Evolutionary conservation across 2,888 invertebrate genomes (phyloP), one percentile per base, ranked within the genome.

Genomic region (Eilema griseolum): DNA sequence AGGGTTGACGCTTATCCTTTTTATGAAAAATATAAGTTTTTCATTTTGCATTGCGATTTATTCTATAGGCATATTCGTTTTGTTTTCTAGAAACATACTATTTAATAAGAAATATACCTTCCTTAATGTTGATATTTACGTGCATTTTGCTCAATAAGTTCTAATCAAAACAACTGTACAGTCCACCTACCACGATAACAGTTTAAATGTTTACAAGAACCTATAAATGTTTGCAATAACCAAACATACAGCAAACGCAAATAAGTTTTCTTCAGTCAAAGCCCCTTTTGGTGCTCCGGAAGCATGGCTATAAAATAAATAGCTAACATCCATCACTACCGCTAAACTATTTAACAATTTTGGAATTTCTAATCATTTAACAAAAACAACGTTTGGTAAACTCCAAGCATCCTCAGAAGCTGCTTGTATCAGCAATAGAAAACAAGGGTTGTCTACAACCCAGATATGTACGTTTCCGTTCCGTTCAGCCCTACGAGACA

Each of bases 401-500:
- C 64, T 56, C n/a, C 8, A 67, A 33, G 31, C 26, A 69, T 69
- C 8, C 31, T 59, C 46, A 59, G 11, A 60, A 69, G 23, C 24
- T 33, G 61, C 61, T 65, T 56, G 61, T 56, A 62, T 66, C 46
- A 56, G 24, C 28, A 24, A 41, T 14, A n/a, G 57, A 65, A n/a
- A 33, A 60, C 60, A 66, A 28, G 56, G 37, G 41, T 46, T 68
- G 61, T 61, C 14, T 64, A 20, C 69, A 41, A 59, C 60, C 67
- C 60, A 56, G 76, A 33, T 52, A 41, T 46, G 33, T 28, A 41
- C 60, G 33, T 28, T 61, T 63, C 67, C 41, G 5, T 60, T 67
- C 28, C 41, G 72, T 71, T 56, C 82, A 76, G 41, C 82, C 78
- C 76, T 74, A 70, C n/a, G 28, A 14, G 61, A 80, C 77, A 81